Evolutionary conservation across 2,888 invertebrate genomes (phyloP).

Genomic region (Euphydryas editha): DNA sequence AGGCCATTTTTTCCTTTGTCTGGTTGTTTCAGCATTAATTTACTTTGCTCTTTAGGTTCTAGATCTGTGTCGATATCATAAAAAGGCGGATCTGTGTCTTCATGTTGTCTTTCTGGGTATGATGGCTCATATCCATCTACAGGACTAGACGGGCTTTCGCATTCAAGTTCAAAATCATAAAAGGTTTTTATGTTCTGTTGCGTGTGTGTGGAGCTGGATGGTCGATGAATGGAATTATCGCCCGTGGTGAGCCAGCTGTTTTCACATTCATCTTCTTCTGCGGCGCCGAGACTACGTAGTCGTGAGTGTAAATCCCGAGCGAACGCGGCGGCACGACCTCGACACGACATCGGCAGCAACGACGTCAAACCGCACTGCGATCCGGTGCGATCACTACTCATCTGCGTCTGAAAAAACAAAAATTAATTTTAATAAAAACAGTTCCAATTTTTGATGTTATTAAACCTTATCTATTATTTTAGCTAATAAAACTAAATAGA

Average conservation of each 20-base stretch:
- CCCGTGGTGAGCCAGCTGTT: constrained; percentile 68
- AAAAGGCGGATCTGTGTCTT: constrained; percentile 82
- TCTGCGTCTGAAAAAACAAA: constrained; percentile 75
- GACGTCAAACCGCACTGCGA: constrained; percentile 87
- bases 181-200: constrained; percentile 83
- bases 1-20: constrained; percentile 81
- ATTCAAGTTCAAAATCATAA: constrained; percentile 86
- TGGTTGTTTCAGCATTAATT: constrained; percentile 67
- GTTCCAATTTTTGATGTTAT: too few species aligned
- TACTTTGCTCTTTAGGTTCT: constrained; percentile 65
- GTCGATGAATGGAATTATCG: constrained; percentile 54
- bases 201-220: constrained; percentile 52
- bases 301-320: constrained; percentile 90
- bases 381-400: constrained; percentile 81
- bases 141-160: constrained; percentile 88
- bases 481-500: not conserved
- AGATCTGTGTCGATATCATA: constrained; percentile 78
- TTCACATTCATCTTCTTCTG: constrained; percentile 74
- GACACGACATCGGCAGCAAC: constrained; percentile 90
- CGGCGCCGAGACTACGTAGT: constrained; percentile 87
- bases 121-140: constrained; percentile 82
- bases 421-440: not conserved
- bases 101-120: constrained; percentile 80
- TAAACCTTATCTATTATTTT: too few species aligned
- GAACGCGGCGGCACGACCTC: constrained; percentile 91